Evolutionary conservation across 2,113 vertebrate species (phyloP).

Genomic region (Pseudonaja textilis): DNA sequence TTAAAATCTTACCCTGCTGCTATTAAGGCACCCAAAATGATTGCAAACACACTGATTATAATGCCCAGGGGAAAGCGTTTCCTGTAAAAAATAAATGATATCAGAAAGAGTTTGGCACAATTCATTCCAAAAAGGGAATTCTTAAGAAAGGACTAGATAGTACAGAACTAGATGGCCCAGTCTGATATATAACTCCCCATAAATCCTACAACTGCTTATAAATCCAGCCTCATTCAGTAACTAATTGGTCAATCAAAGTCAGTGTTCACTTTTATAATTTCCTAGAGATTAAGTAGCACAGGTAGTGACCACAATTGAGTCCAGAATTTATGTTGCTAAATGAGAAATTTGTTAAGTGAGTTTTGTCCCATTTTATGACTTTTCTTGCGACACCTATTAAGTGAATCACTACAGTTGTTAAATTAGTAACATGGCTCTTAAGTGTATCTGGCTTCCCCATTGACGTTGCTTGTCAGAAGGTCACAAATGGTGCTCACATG

Average conservation of each 20-base stretch:
- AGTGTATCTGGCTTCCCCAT: no score
- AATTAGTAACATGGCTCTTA: no score
- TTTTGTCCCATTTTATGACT: no score
- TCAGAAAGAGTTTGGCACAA: neutral
- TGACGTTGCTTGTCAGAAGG: no score
- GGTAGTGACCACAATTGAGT: no score
- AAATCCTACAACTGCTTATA: neutral
- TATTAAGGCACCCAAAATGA: conserved; percentile 84
- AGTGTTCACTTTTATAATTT: neutral
- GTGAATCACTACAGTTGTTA: no score
- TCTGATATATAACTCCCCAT: neutral
- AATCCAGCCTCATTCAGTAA: neutral
- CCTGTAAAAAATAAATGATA: conserved; percentile 67
- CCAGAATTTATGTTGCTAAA: no score
- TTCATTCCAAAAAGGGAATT: neutral
- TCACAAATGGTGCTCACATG: no score
- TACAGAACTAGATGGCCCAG: neutral
- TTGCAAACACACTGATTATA: conserved; percentile 77
- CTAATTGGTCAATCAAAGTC: neutral
- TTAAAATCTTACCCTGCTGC: conserved; percentile 84
- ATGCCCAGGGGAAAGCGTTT: conserved; percentile 77
- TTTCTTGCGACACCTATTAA: no score
- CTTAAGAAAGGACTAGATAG: neutral
- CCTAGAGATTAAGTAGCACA: neutral
- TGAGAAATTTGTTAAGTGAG: no score